These are phyloP conservation scores for Acanthiza pusilla DNA, from an alignment of 2,797 vertebrate species.

Conservation along the genomic window DNA sequence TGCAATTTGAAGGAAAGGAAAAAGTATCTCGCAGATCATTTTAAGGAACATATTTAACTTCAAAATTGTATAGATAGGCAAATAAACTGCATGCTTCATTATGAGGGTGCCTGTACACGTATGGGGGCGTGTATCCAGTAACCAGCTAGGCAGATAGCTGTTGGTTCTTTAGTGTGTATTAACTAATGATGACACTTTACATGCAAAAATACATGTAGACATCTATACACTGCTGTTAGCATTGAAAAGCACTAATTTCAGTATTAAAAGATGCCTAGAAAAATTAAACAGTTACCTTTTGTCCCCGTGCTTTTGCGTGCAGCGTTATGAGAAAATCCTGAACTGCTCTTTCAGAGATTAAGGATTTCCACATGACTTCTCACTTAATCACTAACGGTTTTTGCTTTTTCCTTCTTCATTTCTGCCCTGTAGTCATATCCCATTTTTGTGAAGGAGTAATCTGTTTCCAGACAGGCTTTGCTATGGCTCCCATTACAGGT, in stretches of 20 bases:
- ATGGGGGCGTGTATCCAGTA: rapidly evolving
- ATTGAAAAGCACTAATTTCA: background rate
- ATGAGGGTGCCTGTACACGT: too few relatives aligned
- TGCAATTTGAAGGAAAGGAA: background rate
- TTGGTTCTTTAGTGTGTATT: background rate
- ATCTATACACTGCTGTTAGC: background rate
- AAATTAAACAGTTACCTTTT: background rate
- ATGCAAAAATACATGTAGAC: background rate
- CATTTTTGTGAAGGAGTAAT: background rate
- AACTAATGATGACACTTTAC: background rate
- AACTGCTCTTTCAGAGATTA: background rate
- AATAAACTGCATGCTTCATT: background rate
- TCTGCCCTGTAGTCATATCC: background rate
- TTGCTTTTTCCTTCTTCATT: background rate
- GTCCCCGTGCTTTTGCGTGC: background rate
- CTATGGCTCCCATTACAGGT: background rate
- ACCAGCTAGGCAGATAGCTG: background rate
- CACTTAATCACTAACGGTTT: background rate
- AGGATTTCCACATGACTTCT: background rate
- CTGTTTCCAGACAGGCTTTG: background rate
- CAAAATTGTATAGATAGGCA: background rate
- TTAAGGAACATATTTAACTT: background rate
- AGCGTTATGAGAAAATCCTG: background rate
- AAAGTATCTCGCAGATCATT: background rate
- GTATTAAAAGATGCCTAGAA: background rate